Conservation (phyloP, 2,797 vertebrate species). For the Amniataba percoides region DNA sequence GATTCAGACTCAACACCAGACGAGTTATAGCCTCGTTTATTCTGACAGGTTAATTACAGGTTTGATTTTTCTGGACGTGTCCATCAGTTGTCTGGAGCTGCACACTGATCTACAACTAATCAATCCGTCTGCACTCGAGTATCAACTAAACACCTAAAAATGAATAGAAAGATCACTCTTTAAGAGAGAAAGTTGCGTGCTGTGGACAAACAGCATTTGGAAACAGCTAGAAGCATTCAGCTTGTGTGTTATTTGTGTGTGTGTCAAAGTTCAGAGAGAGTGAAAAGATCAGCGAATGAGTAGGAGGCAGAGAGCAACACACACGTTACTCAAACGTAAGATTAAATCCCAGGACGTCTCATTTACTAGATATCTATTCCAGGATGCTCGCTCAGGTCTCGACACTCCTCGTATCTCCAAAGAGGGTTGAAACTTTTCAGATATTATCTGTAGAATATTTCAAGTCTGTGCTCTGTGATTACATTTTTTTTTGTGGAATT, state of each 20-base stretch:
- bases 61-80: constrained; percentile 8
- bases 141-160: constrained; percentile 32
- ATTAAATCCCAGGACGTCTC: constrained; percentile 50
- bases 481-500: constrained; percentile 7
- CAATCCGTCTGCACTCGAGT: constrained; percentile 17
- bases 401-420: constrained; percentile 16
- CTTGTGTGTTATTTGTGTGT: background rate
- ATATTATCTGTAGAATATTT: constrained; percentile 16
- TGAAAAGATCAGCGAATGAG: constrained; percentile 7
- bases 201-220: background rate
- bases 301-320: constrained; percentile 31
- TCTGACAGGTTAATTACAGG: constrained; percentile 23
- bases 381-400: constrained; percentile 18
- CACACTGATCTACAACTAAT: constrained; percentile 28
- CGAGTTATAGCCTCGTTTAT: background rate
- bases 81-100: constrained; percentile 7
- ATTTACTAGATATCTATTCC: constrained; percentile 41
- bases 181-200: background rate
- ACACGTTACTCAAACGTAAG: constrained; percentile 25
- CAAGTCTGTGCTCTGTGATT: background rate
- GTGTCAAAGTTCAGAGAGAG: constrained; percentile 20
- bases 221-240: background rate
- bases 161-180: constrained; percentile 4
- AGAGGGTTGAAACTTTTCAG: constrained; percentile 3
- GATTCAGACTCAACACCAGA: background rate